Percentiles rank a stretch among this genome's conserved stretches.
These are phyloP conservation scores for Panopea generosa DNA, from an alignment of 2,888 invertebrate species.

Conservation along the genomic window DNA sequence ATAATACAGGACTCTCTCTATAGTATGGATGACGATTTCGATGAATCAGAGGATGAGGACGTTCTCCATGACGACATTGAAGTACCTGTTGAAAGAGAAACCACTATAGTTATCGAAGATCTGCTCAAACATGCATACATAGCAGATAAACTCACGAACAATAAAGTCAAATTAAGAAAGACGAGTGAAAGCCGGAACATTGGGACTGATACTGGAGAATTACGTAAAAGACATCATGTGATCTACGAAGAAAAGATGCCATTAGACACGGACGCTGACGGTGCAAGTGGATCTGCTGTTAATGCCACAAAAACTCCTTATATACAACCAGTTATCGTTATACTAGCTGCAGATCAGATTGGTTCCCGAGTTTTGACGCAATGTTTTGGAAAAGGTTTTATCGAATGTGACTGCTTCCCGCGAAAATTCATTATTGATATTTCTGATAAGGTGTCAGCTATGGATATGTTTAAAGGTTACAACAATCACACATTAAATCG, in stretches of 20 bases:
- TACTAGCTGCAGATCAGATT: slow-evolving; percentile 47
- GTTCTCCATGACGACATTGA: slow-evolving; percentile 16
- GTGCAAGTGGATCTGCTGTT: too few species aligned
- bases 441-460: slow-evolving; percentile 38
- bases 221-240: too few species aligned
- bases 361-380: slow-evolving; percentile 27
- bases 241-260: too few species aligned
- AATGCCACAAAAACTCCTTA: too few species aligned
- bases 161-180: too few species aligned
- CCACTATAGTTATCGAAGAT: not conserved
- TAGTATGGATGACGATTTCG: not conserved
- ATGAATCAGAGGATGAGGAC: slow-evolving; percentile 22
- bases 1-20: too few species aligned
- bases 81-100: not conserved
- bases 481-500: too few species aligned
- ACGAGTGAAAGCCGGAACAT: too few species aligned
- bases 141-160: not conserved
- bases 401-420: slow-evolving; percentile 67
- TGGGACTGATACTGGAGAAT: too few species aligned
- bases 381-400: slow-evolving; percentile 46
- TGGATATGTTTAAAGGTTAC: slow-evolving; percentile 5
- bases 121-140: not conserved
- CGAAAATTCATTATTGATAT: slow-evolving; percentile 71
- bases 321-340: slow-evolving; percentile 51
- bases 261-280: too few species aligned